phyloP scores from a whole-genome alignment of 2,113 vertebrate genomes.

The Brachionichthys hirsutus region DNA sequence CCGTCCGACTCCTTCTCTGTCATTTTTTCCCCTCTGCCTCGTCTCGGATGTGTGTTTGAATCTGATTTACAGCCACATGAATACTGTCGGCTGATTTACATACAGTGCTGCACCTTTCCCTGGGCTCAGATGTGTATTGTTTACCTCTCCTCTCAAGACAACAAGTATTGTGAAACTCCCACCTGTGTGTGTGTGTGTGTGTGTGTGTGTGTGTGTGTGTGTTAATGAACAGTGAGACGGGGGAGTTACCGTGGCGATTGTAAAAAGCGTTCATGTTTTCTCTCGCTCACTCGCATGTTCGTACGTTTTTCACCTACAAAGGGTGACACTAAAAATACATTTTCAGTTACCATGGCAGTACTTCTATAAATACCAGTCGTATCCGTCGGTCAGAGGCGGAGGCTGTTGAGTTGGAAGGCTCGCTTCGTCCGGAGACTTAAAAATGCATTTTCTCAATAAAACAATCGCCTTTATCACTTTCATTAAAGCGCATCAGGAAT shows the following conservation, averaged over 20 bases:
- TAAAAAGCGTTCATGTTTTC: slow-evolving; percentile 7
- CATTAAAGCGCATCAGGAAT: neutral
- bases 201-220: too few species aligned
- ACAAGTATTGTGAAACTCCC: slow-evolving; percentile 22
- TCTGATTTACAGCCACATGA: slow-evolving; percentile 35
- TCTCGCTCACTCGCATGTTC: slow-evolving; percentile 14
- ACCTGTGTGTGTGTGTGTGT: too few species aligned
- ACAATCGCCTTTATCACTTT: neutral
- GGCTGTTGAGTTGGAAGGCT: slow-evolving; percentile 11
- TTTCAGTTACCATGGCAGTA: slow-evolving; percentile 68
- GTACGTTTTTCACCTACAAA: slow-evolving; percentile 44
- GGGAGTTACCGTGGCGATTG: slow-evolving; percentile 50
- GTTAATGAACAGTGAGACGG: slow-evolving; percentile 33
- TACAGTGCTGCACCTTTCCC: neutral
- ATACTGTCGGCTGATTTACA: slow-evolving; percentile 26
- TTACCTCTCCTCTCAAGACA: neutral
- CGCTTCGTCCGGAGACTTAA: slow-evolving; percentile 8
- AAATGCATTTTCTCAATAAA: slow-evolving; percentile 6
- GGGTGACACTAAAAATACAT: slow-evolving; percentile 69
- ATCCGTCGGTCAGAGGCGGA: slow-evolving; percentile 17
- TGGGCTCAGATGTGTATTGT: slow-evolving; percentile 2
- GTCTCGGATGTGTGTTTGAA: slow-evolving; percentile 21
- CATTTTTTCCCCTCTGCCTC: neutral
- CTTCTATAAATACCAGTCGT: slow-evolving; percentile 67
- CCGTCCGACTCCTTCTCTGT: too few species aligned